Percentiles rank a stretch among this genome's conserved stretches.
phyloP scores from a whole-genome alignment of 2,797 vertebrate species.

The Delichon dasypus region DNA sequence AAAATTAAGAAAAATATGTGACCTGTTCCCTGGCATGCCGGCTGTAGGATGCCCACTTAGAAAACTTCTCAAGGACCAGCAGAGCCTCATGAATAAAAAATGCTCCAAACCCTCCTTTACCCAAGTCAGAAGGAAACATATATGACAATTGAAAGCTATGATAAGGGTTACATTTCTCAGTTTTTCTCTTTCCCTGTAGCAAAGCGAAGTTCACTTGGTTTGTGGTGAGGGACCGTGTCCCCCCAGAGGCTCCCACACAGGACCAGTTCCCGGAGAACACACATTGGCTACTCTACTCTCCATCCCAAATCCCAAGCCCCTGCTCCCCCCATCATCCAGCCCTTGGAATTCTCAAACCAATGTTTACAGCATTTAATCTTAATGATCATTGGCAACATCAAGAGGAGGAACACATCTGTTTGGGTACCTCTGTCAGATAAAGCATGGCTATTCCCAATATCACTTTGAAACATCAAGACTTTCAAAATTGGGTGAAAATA shows the following conservation, averaged over 20 bases:
- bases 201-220: background rate
- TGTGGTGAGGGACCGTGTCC: background rate
- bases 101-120: background rate
- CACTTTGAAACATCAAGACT: background rate
- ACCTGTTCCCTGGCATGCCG: background rate
- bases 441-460: background rate
- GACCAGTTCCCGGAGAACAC: background rate
- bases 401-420: background rate
- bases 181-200: background rate
- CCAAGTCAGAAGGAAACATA: background rate
- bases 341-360: background rate
- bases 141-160: background rate
- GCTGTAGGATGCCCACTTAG: background rate
- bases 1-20: background rate
- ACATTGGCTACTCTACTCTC: fast-evolving
- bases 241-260: fast-evolving
- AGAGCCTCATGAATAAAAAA: background rate
- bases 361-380: background rate
- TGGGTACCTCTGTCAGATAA: background rate
- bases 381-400: background rate
- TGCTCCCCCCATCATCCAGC: background rate
- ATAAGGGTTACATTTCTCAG: background rate
- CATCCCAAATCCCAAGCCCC: background rate
- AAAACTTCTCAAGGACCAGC: background rate
- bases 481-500: background rate